phyloP scores from a whole-genome alignment of 2,888 invertebrate species.

The Melanotus villosus region DNA sequence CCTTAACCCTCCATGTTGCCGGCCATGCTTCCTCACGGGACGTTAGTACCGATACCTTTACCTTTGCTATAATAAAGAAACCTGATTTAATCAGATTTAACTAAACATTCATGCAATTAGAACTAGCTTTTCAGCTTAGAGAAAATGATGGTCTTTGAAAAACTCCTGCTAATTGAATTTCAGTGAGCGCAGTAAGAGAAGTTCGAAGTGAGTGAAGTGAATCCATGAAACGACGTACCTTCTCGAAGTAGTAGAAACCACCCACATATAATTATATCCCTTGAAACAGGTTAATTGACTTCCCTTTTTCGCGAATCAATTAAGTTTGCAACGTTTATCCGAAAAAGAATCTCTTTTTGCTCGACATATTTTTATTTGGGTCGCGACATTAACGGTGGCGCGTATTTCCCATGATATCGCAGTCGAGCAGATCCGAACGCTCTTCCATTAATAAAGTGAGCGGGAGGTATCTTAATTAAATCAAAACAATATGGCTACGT shows the following conservation, averaged over 20 bases:
- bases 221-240: not conserved
- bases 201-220: not conserved
- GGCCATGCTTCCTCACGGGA: too few species aligned
- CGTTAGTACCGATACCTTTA: too few species aligned
- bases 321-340: constrained; percentile 30
- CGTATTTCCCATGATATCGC: constrained; percentile 44
- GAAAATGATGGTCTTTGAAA: too few species aligned
- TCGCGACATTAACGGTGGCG: constrained; percentile 6
- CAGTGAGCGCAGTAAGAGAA: not conserved
- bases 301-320: constrained; percentile 37
- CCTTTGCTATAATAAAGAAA: too few species aligned
- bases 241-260: not conserved
- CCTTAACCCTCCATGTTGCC: too few species aligned
- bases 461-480: constrained; percentile 67
- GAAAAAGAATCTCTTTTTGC: constrained; percentile 30
- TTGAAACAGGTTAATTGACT: constrained; percentile 40
- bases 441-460: constrained; percentile 62
- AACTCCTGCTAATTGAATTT: constrained; percentile 2
- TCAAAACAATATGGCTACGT: constrained; percentile 66
- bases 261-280: constrained; percentile 26
- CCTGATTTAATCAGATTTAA: too few species aligned
- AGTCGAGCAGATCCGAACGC: constrained; percentile 37
- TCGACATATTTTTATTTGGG: constrained; percentile 41
- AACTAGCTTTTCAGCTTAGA: too few species aligned
- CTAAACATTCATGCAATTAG: too few species aligned